Evolutionary conservation across 2,888 invertebrate species (phyloP).

Genomic region (Ochropleura leucogaster): DNA sequence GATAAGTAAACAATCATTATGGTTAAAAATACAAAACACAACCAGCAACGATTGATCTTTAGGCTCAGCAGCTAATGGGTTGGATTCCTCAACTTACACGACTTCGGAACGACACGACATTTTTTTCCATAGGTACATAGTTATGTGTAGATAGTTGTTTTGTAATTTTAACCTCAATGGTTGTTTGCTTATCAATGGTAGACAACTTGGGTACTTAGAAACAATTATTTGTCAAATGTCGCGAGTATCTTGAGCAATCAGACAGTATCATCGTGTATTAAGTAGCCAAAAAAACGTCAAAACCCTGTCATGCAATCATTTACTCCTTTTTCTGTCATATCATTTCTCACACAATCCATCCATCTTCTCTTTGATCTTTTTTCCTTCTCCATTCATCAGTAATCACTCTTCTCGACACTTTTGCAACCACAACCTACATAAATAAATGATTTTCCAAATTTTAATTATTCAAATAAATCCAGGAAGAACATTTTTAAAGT

Average conservation of each 20-base stretch:
- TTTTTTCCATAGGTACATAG: too few relatives aligned
- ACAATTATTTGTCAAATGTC: background rate
- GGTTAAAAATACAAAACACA: background rate
- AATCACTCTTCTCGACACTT: background rate
- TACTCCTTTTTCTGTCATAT: background rate
- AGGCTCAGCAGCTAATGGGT: background rate
- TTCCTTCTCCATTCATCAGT: background rate
- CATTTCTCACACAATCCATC: background rate
- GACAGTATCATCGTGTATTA: background rate
- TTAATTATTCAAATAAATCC: conserved; percentile 5
- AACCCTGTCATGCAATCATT: background rate
- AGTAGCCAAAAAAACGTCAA: too few relatives aligned
- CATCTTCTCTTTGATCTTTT: background rate
- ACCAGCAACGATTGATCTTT: background rate
- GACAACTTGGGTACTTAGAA: background rate
- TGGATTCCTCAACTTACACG: background rate
- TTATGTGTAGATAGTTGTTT: too few relatives aligned
- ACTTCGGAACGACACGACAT: too few relatives aligned
- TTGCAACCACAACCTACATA: background rate
- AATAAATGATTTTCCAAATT: conserved; percentile 1
- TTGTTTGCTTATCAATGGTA: background rate
- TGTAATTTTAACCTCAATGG: background rate
- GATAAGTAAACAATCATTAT: background rate
- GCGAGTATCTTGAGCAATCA: too few relatives aligned
- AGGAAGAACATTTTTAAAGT: conserved; percentile 10